These are phyloP conservation scores for Diachasma alloeum DNA, from an alignment of 1,140 invertebrate genomes.

Conservation along the genomic window DNA sequence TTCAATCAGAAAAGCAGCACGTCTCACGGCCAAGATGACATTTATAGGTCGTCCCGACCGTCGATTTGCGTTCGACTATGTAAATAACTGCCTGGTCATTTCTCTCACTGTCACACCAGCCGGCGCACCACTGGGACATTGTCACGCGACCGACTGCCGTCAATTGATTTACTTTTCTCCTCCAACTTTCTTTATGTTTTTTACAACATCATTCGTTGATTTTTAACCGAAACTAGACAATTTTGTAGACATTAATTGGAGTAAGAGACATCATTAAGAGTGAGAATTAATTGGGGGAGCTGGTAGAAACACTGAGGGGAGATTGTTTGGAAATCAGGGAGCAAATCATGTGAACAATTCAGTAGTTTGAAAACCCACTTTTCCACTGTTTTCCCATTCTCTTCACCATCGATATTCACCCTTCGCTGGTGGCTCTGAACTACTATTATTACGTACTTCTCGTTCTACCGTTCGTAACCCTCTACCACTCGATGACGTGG, in stretches of 20 bases:
- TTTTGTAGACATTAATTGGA: neutral
- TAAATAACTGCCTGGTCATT: conserved; percentile 26
- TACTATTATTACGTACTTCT: neutral
- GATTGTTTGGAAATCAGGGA: neutral
- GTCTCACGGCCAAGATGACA: conserved; percentile 40
- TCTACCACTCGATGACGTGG: neutral
- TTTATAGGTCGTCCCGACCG: conserved; percentile 47
- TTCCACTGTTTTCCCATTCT: neutral
- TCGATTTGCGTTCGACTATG: conserved; percentile 25
- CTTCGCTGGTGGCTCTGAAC: neutral
- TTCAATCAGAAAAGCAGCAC: conserved; percentile 6
- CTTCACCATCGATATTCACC: neutral
- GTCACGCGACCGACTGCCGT: conserved; percentile 12
- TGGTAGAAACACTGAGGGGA: neutral
- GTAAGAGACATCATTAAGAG: neutral
- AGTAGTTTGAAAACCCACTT: neutral
- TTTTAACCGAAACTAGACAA: neutral
- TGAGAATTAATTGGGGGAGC: neutral
- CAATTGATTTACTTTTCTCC: conserved; percentile 3
- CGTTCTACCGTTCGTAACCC: neutral
- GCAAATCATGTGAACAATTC: neutral
- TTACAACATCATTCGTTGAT: conserved; percentile 36
- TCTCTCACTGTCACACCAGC: conserved; percentile 24
- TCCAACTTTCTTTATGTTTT: neutral
- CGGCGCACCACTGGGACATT: neutral